A percentile compares a stretch with the other conserved stretches of the same genome.
Conservation (phyloP, 2,888 invertebrate genomes). For the Cheilosia grossa region DNA sequence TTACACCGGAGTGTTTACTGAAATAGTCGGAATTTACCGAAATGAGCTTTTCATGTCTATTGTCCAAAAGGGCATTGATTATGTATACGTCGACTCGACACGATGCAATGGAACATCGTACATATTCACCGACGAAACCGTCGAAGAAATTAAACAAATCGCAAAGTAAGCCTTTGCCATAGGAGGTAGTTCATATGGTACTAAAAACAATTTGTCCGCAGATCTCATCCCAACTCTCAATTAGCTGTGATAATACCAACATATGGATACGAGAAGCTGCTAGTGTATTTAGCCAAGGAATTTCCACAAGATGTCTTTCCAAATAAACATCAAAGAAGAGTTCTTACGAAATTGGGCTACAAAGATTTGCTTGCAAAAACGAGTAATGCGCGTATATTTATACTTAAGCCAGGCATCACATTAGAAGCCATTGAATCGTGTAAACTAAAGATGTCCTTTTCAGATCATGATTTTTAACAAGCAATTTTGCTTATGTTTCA, state of each 20-base stretch:
- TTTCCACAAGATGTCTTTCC: conserved; percentile 46
- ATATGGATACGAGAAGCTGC: conserved; percentile 57
- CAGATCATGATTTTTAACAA: conserved; percentile 3
- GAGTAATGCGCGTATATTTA: conserved; percentile 15
- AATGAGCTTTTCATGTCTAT: conserved; percentile 41
- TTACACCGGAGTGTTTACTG: conserved; percentile 53
- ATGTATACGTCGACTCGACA: conserved; percentile 43
- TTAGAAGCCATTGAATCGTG: conserved; percentile 47
- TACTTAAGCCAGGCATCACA: conserved; percentile 34
- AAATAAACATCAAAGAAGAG: conserved; percentile 35
- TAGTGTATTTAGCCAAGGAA: conserved; percentile 18
- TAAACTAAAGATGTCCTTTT: not conserved
- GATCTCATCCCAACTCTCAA: conserved; percentile 23
- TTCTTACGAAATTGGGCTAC: conserved; percentile 43
- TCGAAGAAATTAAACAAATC: conserved; percentile 56
- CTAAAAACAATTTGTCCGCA: not conserved
- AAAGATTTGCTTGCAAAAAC: conserved; percentile 4
- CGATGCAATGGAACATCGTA: conserved; percentile 41
- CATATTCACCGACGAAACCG: conserved; percentile 49
- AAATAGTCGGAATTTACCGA: conserved; percentile 19
- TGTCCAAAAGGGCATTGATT: conserved; percentile 43
- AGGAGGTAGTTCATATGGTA: not conserved
- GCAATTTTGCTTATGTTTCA: not conserved
- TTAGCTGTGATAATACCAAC: conserved; percentile 46
- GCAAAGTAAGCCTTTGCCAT: conserved; percentile 20